phyloP scores from a whole-genome alignment of 2,797 vertebrate species.

The Botia kubotai region DNA sequence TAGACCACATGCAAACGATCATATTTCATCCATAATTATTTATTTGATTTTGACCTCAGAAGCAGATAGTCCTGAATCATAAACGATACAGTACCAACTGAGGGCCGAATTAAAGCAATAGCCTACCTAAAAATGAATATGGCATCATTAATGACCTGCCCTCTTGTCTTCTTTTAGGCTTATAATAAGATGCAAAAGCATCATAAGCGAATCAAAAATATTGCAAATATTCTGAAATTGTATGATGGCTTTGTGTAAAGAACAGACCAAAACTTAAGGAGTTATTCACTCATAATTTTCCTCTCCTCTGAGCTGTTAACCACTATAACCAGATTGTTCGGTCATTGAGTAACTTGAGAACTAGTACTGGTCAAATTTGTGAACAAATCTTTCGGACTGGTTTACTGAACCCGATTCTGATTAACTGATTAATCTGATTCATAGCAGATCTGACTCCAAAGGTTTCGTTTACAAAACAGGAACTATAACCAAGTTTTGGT shows the following conservation, averaged over 20 bases:
- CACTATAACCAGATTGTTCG: too few species aligned
- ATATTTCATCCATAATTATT: slow-evolving; percentile 9
- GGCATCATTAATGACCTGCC: neutral
- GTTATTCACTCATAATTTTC: too few species aligned
- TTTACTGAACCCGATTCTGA: too few species aligned
- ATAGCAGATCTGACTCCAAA: too few species aligned
- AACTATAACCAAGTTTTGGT: neutral
- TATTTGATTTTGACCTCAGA: neutral
- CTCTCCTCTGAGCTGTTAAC: too few species aligned
- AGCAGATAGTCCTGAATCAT: too few species aligned
- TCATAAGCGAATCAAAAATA: neutral
- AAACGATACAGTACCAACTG: too few species aligned
- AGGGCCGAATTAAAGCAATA: neutral
- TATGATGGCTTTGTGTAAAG: neutral
- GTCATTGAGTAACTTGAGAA: too few species aligned
- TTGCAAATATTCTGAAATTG: neutral
- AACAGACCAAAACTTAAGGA: neutral
- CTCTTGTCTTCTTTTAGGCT: neutral
- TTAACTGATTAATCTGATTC: too few species aligned
- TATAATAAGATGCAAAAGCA: neutral
- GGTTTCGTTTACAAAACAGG: too few species aligned
- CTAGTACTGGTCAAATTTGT: too few species aligned
- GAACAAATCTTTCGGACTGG: too few species aligned
- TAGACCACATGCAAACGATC: neutral
- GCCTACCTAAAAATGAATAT: neutral